Conservation (phyloP, 2,888 invertebrate genomes). For the Tetranychus truncatus region DNA sequence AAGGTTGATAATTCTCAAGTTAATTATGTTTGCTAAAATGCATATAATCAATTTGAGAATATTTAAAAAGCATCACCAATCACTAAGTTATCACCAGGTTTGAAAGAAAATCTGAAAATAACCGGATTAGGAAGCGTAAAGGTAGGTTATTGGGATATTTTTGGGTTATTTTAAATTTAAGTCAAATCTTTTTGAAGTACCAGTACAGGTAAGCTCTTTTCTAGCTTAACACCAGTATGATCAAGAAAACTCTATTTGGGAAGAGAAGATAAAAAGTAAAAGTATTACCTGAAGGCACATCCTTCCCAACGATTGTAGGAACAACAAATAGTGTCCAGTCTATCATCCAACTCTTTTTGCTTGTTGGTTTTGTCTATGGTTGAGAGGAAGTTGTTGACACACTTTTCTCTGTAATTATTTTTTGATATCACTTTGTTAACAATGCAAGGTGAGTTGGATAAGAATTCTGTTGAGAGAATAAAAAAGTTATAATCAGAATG, state of each 20-base stretch:
- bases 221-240: too few relatives aligned
- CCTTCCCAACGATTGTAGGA: conserved; percentile 18
- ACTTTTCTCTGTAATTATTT: conserved; percentile 16
- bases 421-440: conserved; percentile 18
- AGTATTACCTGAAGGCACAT: conserved; percentile 14
- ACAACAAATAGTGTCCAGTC: conserved; percentile 22
- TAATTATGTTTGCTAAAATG: neutral
- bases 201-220: neutral
- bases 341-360: conserved; percentile 17
- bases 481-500: neutral
- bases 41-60: neutral
- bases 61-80: neutral
- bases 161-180: neutral
- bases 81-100: neutral
- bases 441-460: conserved; percentile 20
- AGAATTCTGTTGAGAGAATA: conserved; percentile 16
- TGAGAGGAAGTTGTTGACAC: conserved; percentile 19
- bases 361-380: conserved; percentile 20
- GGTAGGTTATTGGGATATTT: conserved; percentile 1
- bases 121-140: neutral
- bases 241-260: neutral
- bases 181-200: too few relatives aligned
- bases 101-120: neutral
- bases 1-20: neutral
- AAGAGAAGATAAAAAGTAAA: neutral